Evolutionary conservation across 2,113 vertebrate genomes (phyloP).

Genomic region (Benthochromis sp.): DNA sequence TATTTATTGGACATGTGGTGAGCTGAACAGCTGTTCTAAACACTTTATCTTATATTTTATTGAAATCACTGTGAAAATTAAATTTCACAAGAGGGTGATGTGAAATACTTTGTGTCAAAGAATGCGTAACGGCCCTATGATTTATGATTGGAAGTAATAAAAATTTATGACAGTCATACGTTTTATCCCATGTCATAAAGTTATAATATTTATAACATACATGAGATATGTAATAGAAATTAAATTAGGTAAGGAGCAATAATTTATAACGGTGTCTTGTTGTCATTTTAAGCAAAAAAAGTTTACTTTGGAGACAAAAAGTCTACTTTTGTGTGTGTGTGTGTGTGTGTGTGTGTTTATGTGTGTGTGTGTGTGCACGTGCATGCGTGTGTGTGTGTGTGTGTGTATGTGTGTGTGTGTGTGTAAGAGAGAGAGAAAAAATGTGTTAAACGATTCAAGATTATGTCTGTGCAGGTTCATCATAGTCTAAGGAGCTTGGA

Average conservation of each 20-base stretch:
- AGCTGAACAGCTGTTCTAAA: neutral
- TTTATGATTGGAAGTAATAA: neutral
- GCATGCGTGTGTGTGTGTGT: too few relatives aligned
- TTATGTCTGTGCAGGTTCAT: too few relatives aligned
- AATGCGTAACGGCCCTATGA: fast-evolving
- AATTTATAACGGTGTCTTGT: neutral
- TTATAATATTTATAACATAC: neutral
- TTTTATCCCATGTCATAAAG: neutral
- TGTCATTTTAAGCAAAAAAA: too few relatives aligned
- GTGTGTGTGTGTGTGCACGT: too few relatives aligned
- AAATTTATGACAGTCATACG: fast-evolving
- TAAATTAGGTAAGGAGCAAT: neutral
- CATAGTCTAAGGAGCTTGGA: too few relatives aligned
- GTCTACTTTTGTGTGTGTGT: too few relatives aligned
- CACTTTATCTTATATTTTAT: fast-evolving
- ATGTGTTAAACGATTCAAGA: too few relatives aligned
- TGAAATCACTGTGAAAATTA: neutral
- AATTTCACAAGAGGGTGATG: neutral
- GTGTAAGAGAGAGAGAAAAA: too few relatives aligned
- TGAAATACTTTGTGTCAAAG: neutral
- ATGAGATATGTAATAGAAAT: neutral
- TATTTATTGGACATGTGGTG: neutral
- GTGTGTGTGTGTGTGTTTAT: too few relatives aligned
- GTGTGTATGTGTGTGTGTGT: too few relatives aligned
- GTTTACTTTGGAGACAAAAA: too few relatives aligned